Evolutionary conservation across 1,140 invertebrate genomes (phyloP).

Genomic region (Panagrolaimus sp.): DNA sequence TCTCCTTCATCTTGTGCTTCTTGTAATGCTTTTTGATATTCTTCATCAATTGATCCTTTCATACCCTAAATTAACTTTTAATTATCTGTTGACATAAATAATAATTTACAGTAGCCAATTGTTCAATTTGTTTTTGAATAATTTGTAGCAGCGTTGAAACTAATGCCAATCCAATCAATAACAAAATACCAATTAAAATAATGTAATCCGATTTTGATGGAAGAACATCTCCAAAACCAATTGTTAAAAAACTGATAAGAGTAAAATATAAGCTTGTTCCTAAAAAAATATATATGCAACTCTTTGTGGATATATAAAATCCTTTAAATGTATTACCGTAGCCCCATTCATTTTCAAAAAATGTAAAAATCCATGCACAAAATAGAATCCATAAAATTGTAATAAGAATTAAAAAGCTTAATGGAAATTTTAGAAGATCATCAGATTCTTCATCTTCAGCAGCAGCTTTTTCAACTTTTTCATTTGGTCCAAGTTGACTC

Average conservation of each 20-base stretch:
- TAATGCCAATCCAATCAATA: constrained; percentile 41
- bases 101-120: constrained; percentile 28
- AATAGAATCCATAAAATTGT: constrained; percentile 46
- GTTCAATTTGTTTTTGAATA: constrained; percentile 51
- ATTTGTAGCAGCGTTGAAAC: constrained; percentile 47
- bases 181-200: constrained; percentile 35
- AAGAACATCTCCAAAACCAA: constrained; percentile 42
- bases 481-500: constrained; percentile 19
- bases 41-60: constrained; percentile 43
- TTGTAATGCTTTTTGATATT: constrained; percentile 39
- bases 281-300: constrained; percentile 10
- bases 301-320: background rate
- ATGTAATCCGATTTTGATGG: constrained; percentile 44
- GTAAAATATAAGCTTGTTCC: constrained; percentile 40
- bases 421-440: constrained; percentile 43
- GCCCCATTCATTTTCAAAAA: constrained; percentile 46
- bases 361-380: constrained; percentile 40
- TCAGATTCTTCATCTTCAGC: constrained; percentile 38
- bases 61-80: constrained; percentile 29
- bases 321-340: constrained; percentile 26
- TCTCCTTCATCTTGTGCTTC: constrained; percentile 22
- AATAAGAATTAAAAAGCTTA: constrained; percentile 37
- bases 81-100: background rate
- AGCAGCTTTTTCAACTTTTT: constrained; percentile 5
- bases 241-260: constrained; percentile 44